A percentile compares a stretch with the other conserved stretches of the same genome.
Conservation (phyloP, 2,797 vertebrate species). For the Eospalax fontanierii region DNA sequence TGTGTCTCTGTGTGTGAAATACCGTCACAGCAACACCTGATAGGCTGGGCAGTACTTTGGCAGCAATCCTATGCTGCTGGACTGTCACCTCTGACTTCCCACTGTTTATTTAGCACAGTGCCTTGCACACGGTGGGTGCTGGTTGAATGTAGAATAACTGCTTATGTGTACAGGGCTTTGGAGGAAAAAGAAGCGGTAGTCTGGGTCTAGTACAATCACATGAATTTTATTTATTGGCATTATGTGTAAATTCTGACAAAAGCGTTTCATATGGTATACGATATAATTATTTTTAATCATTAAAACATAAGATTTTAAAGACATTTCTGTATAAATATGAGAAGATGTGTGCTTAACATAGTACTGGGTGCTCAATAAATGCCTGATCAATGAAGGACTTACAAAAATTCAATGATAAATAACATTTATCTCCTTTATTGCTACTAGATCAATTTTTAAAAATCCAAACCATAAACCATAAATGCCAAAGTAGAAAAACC, state of each 20-base stretch:
- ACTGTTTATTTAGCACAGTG: constrained; percentile 61
- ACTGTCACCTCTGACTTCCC: background rate
- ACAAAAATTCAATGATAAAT: constrained; percentile 48
- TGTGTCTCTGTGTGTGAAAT: background rate
- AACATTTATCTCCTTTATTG: constrained; percentile 40
- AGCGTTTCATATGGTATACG: constrained; percentile 2
- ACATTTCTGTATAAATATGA: constrained; percentile 53
- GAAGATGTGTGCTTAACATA: constrained; percentile 36
- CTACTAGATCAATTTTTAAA: background rate
- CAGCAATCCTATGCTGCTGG: background rate
- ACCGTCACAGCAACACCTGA: background rate
- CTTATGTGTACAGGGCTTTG: background rate
- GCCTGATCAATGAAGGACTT: constrained; percentile 60
- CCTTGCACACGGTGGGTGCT: constrained; percentile 32
- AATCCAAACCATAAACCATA: constrained; percentile 57
- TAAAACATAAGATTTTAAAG: constrained; percentile 62
- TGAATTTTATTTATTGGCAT: constrained; percentile 30
- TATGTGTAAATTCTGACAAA: constrained; percentile 39
- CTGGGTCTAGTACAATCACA: background rate
- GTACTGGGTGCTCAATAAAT: constrained; percentile 86
- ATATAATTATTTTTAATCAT: constrained; percentile 57
- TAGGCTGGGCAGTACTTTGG: background rate
- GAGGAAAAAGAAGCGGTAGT: background rate
- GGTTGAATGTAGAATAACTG: background rate
- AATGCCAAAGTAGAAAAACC: constrained; percentile 49